Conservation (phyloP, 2,797 vertebrate species). For the Pipistrellus nathusii region DNA sequence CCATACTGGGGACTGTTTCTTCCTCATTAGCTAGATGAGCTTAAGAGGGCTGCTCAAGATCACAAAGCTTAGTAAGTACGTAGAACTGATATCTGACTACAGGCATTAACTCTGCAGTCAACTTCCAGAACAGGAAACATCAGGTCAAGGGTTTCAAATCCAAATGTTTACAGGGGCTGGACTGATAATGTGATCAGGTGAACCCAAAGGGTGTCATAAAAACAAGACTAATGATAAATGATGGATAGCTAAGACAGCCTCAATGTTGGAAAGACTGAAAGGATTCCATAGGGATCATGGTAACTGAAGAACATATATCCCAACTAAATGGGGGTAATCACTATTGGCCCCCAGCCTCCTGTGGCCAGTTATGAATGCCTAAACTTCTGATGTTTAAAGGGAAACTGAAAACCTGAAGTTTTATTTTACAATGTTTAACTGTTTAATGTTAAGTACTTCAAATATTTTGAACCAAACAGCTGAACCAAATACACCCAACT, state of each 20-base stretch:
- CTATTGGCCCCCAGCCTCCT: not conserved
- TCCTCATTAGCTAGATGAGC: not conserved
- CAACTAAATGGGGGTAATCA: not conserved
- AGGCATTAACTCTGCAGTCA: not conserved
- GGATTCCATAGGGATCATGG: accelerated
- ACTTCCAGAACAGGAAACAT: not conserved
- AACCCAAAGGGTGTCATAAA: not conserved
- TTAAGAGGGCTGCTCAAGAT: not conserved
- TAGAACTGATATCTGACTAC: not conserved
- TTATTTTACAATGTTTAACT: not conserved
- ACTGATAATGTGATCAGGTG: not conserved
- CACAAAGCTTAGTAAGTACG: not conserved
- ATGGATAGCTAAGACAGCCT: not conserved
- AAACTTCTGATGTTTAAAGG: not conserved
- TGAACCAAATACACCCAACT: not conserved
- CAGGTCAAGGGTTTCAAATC: not conserved
- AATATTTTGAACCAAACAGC: not conserved
- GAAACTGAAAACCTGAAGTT: not conserved
- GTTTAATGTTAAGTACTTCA: not conserved
- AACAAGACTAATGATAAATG: not conserved
- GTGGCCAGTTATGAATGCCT: not conserved
- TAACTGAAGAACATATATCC: not conserved
- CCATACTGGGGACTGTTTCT: not conserved
- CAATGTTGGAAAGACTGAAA: not conserved
- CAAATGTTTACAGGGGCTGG: not conserved